Base-by-base conservation (phyloP, 2,888 invertebrate species). In the Himalopsyche tibetana region DNA sequence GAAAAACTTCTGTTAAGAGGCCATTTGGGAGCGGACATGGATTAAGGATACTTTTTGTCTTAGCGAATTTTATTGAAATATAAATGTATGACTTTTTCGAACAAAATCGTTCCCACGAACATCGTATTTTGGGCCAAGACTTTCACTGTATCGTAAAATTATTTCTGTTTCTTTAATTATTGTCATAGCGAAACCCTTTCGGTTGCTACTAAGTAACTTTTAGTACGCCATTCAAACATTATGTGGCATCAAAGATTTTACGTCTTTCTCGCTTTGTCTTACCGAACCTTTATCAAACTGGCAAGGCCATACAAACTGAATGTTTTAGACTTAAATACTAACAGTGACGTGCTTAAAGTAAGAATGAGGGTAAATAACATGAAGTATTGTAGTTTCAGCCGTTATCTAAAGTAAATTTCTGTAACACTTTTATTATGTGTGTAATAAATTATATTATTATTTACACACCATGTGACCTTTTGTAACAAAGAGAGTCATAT, bases 241-340 rank as follows among this genome's bases (percentile, higher is more conserved):
- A 80, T 80, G 42, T 36, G 80, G 81, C 79, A 80, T 84, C 80
- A 84, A 84, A 84, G 81, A 84, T 84, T 84, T 84, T 84, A 84
- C 63, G 80, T 55, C 84, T 55, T 55, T 80, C 55, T 4, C 51
- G 56, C 84, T 82, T 81, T 84, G 84, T 84, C 55, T 80, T 42
- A 51, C 40, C 51, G n/a, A 56, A 55, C 81, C 80, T 55, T 40
- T 28, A 51, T 40, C 55, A 56, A 82, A 40, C 15, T 28, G 55
- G 82, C 55, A 82, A 82, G 38, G 55, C 55, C 63, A n/a, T 42
- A 55, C 42, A 28, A 42, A 81, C 38, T 81, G 82, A 81, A 81
- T 28, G 51, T 81, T 28, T 81, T 42, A 51, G 28, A 81, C 45
- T 51, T 81, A 45, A 55, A 45, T 45, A 55, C 17, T 45, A 28